Evolutionary conservation across 2,113 vertebrate genomes (phyloP).

Genomic region (Chiloscyllium plagiosum): DNA sequence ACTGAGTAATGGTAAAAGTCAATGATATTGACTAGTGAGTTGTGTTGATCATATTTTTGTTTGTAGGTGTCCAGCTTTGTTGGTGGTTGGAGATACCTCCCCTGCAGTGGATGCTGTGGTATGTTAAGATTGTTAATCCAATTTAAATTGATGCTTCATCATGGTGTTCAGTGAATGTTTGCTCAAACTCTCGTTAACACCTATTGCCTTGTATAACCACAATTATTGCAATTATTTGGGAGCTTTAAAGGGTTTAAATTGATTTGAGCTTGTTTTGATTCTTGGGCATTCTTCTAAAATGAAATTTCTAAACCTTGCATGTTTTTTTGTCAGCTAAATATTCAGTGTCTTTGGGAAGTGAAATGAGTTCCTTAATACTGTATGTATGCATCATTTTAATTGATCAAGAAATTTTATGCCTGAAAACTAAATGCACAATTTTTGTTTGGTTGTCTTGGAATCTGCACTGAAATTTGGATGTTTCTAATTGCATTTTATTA

Average conservation of each 20-base stretch:
- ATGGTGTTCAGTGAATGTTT: neutral
- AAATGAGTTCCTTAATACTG: neutral
- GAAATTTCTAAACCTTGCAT: neutral
- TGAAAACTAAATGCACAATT: neutral
- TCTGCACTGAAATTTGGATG: neutral
- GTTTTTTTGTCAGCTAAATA: too few relatives aligned
- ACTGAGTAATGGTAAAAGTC: neutral
- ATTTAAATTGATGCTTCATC: neutral
- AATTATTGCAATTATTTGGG: neutral
- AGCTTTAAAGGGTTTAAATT: too few relatives aligned
- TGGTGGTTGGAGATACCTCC: conserved; percentile 83
- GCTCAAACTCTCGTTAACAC: neutral
- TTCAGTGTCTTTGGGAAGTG: neutral
- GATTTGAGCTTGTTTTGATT: neutral
- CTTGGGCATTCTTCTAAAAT: neutral
- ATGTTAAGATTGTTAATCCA: conserved; percentile 45
- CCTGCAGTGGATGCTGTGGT: conserved; percentile 87
- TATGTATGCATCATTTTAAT: neutral
- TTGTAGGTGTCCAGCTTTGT: conserved; percentile 69
- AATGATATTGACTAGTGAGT: neutral
- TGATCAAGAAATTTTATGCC: neutral
- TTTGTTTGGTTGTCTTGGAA: neutral
- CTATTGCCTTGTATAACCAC: neutral
- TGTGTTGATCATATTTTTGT: neutral
- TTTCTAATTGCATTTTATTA: neutral